phyloP scores from a whole-genome alignment of 1,140 invertebrate species.

The Bradysia coprophila region DNA sequence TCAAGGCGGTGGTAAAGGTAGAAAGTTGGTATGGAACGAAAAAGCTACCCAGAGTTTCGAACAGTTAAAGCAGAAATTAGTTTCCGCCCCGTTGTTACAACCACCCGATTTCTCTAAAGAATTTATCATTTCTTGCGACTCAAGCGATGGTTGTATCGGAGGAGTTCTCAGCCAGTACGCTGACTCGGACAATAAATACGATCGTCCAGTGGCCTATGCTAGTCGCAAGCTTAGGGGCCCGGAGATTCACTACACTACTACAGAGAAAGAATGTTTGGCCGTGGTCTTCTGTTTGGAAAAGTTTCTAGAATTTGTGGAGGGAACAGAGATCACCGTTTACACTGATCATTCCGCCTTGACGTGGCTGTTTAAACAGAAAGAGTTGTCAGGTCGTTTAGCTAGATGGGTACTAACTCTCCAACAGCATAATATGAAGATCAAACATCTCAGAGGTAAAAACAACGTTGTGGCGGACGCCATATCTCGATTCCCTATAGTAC shows the following conservation, averaged over 20 bases:
- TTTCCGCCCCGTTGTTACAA: slow-evolving; percentile 6
- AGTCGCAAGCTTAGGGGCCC: not conserved
- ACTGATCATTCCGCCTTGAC: not conserved
- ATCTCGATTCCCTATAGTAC: not conserved
- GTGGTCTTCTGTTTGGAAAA: not conserved
- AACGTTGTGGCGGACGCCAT: not conserved
- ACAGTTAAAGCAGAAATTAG: not conserved
- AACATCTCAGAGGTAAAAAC: not conserved
- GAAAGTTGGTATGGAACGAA: slow-evolving; percentile 1
- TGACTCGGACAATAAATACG: slow-evolving; percentile 5
- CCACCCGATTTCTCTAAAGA: slow-evolving; percentile 6
- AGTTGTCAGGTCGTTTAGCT: not conserved
- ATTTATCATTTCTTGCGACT: slow-evolving; percentile 9
- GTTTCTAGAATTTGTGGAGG: not conserved
- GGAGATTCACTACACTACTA: not conserved
- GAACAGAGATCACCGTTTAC: not conserved
- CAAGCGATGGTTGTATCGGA: slow-evolving; percentile 7
- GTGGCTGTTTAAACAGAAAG: not conserved
- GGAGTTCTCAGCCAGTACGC: slow-evolving; percentile 7
- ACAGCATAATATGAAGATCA: not conserved
- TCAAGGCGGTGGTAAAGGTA: slow-evolving; percentile 7
- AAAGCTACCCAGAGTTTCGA: not conserved
- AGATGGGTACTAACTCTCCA: not conserved
- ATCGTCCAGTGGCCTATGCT: not conserved
- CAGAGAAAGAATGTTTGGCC: not conserved